phyloP scores from a whole-genome alignment of 2,113 vertebrate species.

The Nansenia antarctica region DNA sequence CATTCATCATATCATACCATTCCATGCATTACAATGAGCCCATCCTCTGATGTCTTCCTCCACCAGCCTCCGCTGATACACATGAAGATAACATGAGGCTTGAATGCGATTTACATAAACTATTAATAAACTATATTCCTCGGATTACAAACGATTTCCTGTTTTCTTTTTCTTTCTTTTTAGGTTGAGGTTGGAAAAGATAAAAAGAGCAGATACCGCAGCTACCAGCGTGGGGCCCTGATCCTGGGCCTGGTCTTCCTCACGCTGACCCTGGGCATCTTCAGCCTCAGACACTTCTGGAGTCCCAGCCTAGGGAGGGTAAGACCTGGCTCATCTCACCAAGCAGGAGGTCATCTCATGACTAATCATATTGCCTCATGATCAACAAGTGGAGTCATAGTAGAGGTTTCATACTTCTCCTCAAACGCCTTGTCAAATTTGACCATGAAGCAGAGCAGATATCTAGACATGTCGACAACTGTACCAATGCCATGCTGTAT shows the following conservation, averaged over 20 bases:
- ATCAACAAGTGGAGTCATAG: background rate
- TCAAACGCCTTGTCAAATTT: too few relatives aligned
- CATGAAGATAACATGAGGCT: too few relatives aligned
- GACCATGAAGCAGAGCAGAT: too few relatives aligned
- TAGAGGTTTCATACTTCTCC: too few relatives aligned
- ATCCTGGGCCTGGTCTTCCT: slow-evolving; percentile 66
- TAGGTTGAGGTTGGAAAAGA: slow-evolving; percentile 71
- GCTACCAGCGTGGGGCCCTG: slow-evolving; percentile 66
- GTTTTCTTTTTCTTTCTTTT: background rate
- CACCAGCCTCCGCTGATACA: too few relatives aligned
- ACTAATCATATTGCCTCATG: background rate
- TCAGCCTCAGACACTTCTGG: slow-evolving; percentile 73
- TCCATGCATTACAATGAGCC: too few relatives aligned
- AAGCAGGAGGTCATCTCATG: too few relatives aligned
- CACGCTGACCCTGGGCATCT: slow-evolving; percentile 62
- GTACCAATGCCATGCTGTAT: background rate
- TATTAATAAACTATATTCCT: too few relatives aligned
- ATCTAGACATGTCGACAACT: too few relatives aligned
- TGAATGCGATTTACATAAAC: too few relatives aligned
- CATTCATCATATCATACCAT: too few relatives aligned
- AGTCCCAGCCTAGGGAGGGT: slow-evolving; percentile 70
- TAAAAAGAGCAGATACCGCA: slow-evolving; percentile 54
- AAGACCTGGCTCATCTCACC: slow-evolving; percentile 45
- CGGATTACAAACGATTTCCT: background rate
- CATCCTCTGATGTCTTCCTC: too few relatives aligned